Evolutionary conservation across 37 sponge, comb jelly and placozoan genomes (phyloP), one percentile per base, ranked within the genome.

Genomic region (Beroe forskalii): DNA sequence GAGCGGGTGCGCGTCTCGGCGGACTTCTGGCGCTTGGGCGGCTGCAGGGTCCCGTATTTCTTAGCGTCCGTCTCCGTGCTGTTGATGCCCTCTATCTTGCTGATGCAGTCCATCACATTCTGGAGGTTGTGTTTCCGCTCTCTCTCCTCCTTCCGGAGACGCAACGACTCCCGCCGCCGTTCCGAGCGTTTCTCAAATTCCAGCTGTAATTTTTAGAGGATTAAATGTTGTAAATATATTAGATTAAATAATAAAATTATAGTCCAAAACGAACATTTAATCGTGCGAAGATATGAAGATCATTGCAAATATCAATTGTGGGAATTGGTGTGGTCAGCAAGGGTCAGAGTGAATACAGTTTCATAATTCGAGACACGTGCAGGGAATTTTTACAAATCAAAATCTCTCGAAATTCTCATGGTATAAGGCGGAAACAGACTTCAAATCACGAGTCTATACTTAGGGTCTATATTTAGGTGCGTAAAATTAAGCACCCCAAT

Each of bases 101-200:
- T 80, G 86, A 80, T 80, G 20, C 86, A 80, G 55, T 44, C 55
- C 86, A 80, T 80, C 24, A 80, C 86, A 31, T 44, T 80, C 17
- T 80, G 55, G 3, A 80, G 31, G 4, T 41, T 44, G 55, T 44
- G 55, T 20, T 41, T 80, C 12, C 55, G 86, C 27, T 80, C 86
- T 25, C 55, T 12, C 31, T 80, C 86, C 86, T 80, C 86, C 22
- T 80, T 80, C 27, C 55, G 28, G 1, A 80, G n/a, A 42, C 55
- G 37, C 3, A 80, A 37, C 8, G 86, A 22, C 40, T 80, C 86
- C 30, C 55, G n/a, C 55, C 86, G 28, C 20, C 86, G 86, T 43
- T 80, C 86, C 9, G 48, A 22, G 40, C 86, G 44, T 37, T 80
- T 80, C 55, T 44, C 86, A 43, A 80, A 80, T 24, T 80, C 86